Evolutionary conservation across 1,140 invertebrate genomes (phyloP).

Genomic region (Chrysoperla carnea): DNA sequence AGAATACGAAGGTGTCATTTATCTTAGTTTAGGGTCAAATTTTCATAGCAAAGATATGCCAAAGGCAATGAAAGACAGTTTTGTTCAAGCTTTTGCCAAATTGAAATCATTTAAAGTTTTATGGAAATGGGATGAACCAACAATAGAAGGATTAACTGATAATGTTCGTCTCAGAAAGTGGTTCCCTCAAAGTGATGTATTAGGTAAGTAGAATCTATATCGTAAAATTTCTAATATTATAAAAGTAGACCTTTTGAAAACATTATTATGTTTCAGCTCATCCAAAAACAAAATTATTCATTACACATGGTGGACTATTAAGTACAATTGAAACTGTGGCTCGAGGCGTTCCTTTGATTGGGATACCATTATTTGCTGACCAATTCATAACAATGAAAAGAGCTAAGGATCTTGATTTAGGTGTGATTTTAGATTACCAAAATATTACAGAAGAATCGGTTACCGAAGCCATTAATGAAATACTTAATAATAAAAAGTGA

Average conservation of each 20-base stretch:
- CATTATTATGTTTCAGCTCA: slow-evolving; percentile 16
- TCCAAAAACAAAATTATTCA: slow-evolving; percentile 30
- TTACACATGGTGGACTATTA: slow-evolving; percentile 45
- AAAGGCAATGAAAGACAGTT: slow-evolving; percentile 27
- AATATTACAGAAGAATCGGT: slow-evolving; percentile 6
- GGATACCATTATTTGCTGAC: slow-evolving; percentile 41
- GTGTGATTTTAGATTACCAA: slow-evolving; percentile 6
- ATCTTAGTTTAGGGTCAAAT: slow-evolving; percentile 26
- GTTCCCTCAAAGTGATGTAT: slow-evolving; percentile 49
- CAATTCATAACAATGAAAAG: slow-evolving; percentile 24
- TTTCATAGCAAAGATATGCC: slow-evolving; percentile 18
- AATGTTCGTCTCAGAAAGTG: slow-evolving; percentile 43
- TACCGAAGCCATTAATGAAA: too few species aligned
- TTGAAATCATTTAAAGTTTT: slow-evolving; percentile 32
- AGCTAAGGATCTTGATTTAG: slow-evolving; percentile 15
- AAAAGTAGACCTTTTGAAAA: not conserved
- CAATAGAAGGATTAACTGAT: slow-evolving; percentile 18
- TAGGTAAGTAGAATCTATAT: slow-evolving; percentile 22
- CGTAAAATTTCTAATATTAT: too few species aligned
- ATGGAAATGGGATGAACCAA: slow-evolving; percentile 35
- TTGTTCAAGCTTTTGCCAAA: slow-evolving; percentile 23
- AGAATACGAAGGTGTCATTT: slow-evolving; percentile 12
- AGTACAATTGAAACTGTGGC: slow-evolving; percentile 44
- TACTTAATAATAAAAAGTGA: too few species aligned
- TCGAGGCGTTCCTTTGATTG: slow-evolving; percentile 41